These are phyloP conservation scores for Alviniconcha marisindica DNA, from an alignment of 1,140 invertebrate genomes.

Conservation along the genomic window DNA sequence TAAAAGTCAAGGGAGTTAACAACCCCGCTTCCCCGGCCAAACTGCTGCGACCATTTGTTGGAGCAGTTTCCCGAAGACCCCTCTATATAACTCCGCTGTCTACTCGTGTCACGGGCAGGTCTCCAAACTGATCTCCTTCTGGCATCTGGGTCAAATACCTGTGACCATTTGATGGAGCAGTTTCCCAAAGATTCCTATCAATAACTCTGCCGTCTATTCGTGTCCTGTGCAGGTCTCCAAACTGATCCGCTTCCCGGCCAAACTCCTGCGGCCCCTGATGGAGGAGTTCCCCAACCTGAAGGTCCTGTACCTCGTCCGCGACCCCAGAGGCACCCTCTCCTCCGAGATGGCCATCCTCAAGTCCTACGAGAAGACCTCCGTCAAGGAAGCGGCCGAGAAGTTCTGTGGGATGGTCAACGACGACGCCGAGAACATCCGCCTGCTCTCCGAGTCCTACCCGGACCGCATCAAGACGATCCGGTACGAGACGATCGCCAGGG, in stretches of 20 bases:
- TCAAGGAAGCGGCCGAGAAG: conserved; percentile 1
- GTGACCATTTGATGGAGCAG: too few relatives aligned
- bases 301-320: conserved; percentile 41
- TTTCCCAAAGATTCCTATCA: too few relatives aligned
- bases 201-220: not conserved
- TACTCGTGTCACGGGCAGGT: too few relatives aligned
- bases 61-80: too few relatives aligned
- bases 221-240: conserved; percentile 2
- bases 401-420: conserved; percentile 38
- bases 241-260: conserved; percentile 25
- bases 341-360: conserved; percentile 32
- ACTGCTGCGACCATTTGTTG: too few relatives aligned
- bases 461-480: conserved; percentile 28
- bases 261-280: conserved; percentile 8
- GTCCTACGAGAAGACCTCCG: conserved; percentile 11
- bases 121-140: too few relatives aligned
- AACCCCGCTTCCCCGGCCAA: too few relatives aligned
- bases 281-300: conserved; percentile 42
- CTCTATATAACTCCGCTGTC: too few relatives aligned
- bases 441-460: conserved; percentile 27
- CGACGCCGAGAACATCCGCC: conserved; percentile 9
- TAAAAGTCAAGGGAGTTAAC: too few relatives aligned
- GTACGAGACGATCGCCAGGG: conserved; percentile 38
- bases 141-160: too few relatives aligned
- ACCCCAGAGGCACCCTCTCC: conserved; percentile 38